A percentile compares a stretch with the other conserved stretches of the same genome.
Evolutionary conservation across 2,888 invertebrate genomes (phyloP).

Genomic region (Caenorhabditis virilis): DNA sequence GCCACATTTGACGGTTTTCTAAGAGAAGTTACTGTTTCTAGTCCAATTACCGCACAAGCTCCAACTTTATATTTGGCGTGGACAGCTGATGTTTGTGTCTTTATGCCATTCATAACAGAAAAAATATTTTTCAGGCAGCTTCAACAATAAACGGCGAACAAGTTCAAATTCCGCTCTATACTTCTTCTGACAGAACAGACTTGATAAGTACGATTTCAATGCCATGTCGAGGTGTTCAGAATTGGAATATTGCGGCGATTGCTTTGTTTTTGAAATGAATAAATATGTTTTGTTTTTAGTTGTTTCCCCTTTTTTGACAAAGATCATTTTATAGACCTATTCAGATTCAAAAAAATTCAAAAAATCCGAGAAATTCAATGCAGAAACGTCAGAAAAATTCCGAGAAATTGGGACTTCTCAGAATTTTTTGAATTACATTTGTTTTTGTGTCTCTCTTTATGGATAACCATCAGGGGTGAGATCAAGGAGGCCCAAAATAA

Average conservation of each 20-base stretch:
- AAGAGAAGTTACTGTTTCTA: conserved; percentile 73
- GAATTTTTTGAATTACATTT: too few species aligned
- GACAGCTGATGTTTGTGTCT: conserved; percentile 73
- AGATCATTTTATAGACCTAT: too few species aligned
- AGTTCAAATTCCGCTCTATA: conserved; percentile 74
- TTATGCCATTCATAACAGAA: too few species aligned
- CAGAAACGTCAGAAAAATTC: too few species aligned
- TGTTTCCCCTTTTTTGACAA: too few species aligned
- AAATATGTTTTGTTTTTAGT: neutral
- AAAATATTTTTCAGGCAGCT: conserved; percentile 11
- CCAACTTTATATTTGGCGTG: conserved; percentile 76
- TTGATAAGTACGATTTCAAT: conserved; percentile 73
- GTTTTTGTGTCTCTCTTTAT: too few species aligned
- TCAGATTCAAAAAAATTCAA: too few species aligned
- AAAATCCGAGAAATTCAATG: too few species aligned
- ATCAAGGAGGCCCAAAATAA: too few species aligned
- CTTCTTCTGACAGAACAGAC: conserved; percentile 72
- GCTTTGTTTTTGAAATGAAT: conserved; percentile 10
- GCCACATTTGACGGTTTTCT: conserved; percentile 75
- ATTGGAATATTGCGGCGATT: conserved; percentile 72
- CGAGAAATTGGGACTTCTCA: too few species aligned
- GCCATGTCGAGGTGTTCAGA: conserved; percentile 72
- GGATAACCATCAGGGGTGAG: too few species aligned
- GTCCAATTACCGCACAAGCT: conserved; percentile 74
- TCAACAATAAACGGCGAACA: conserved; percentile 56